Evolutionary conservation across 2,113 vertebrate species (phyloP).

Genomic region (Zapus hudsonius): DNA sequence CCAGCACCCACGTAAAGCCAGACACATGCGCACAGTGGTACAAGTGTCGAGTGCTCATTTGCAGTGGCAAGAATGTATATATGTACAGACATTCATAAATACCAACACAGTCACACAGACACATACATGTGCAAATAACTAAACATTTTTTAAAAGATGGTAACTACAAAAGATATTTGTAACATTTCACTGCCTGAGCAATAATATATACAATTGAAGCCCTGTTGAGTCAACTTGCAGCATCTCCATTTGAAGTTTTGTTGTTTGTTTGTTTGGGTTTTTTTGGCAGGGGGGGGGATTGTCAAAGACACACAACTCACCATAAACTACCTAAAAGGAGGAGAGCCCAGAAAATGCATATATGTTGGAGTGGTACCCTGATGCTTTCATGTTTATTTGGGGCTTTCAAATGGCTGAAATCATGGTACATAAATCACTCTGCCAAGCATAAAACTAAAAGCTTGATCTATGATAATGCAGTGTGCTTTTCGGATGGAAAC

Average conservation of each 20-base stretch:
- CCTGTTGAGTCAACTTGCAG: neutral
- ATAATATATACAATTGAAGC: neutral
- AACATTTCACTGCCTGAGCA: neutral
- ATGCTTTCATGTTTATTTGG: constrained; percentile 7
- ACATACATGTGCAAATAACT: too few species aligned
- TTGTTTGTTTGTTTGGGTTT: too few species aligned
- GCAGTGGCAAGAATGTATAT: too few species aligned
- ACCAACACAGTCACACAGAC: too few species aligned
- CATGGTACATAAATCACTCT: constrained; percentile 21
- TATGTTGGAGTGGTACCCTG: neutral
- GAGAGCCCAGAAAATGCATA: neutral
- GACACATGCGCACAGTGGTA: too few species aligned
- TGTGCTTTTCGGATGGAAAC: neutral
- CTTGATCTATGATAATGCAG: neutral
- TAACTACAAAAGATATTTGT: neutral
- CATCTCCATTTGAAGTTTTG: constrained; percentile 39
- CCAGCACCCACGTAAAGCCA: too few species aligned
- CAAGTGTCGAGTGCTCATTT: too few species aligned
- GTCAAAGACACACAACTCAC: neutral
- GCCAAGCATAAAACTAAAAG: constrained; percentile 18
- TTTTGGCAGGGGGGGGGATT: neutral
- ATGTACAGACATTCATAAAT: too few species aligned
- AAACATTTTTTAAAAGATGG: neutral
- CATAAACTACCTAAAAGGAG: neutral
- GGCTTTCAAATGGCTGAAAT: constrained; percentile 36